phyloP scores from a whole-genome alignment of 2,797 vertebrate species.

The Capromys pilorides region DNA sequence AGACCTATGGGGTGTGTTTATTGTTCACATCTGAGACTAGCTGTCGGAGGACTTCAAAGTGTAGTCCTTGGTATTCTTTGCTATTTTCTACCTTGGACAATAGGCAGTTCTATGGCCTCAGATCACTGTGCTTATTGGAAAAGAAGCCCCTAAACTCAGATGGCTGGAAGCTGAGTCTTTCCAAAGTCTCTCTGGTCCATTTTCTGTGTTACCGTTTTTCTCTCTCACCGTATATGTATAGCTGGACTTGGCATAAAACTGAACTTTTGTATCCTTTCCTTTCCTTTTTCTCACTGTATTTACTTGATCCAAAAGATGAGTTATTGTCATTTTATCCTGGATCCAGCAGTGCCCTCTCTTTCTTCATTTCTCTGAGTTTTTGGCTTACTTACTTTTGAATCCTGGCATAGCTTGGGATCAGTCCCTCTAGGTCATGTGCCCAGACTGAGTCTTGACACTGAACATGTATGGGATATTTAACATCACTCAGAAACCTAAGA shows the following conservation, averaged over 20 bases:
- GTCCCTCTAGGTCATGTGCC: neutral
- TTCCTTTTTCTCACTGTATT: neutral
- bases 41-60: neutral
- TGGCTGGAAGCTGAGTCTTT: neutral
- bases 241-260: neutral
- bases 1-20: neutral
- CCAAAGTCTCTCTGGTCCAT: neutral
- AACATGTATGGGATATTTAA: neutral
- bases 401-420: neutral
- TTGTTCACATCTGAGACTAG: neutral
- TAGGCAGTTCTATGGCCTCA: neutral
- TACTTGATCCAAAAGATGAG: neutral
- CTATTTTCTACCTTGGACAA: neutral
- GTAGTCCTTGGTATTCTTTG: neutral
- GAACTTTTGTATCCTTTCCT: neutral
- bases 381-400: neutral
- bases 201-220: neutral
- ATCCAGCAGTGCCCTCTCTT: neutral
- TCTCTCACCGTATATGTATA: neutral
- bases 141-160: neutral
- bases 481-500: constrained; percentile 24
- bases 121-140: neutral
- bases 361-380: neutral
- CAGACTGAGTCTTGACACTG: neutral
- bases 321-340: neutral